These are phyloP conservation scores for Amiota mariae DNA, from an alignment of 2,888 invertebrate genomes.

Conservation along the genomic window DNA sequence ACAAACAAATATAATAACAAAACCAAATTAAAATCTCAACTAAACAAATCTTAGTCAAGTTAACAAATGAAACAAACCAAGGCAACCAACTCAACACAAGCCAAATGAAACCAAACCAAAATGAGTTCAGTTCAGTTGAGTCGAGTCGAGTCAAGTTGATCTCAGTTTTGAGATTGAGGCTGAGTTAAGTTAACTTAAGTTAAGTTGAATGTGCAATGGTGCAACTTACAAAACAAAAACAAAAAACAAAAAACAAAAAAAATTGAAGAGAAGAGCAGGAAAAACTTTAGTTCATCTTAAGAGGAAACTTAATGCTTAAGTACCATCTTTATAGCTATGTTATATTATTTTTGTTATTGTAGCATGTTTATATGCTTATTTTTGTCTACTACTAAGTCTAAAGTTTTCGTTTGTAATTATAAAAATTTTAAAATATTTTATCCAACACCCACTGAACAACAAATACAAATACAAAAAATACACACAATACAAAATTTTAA, in stretches of 20 bases:
- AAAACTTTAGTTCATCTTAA: conserved; percentile 25
- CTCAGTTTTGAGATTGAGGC: neutral
- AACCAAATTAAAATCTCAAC: conserved; percentile 20
- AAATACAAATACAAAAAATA: neutral
- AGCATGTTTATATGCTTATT: conserved; percentile 17
- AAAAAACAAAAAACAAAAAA: neutral
- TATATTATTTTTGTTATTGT: conserved; percentile 1
- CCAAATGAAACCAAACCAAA: no score
- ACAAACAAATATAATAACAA: neutral
- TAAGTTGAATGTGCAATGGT: neutral
- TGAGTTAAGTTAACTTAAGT: neutral
- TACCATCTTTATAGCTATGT: conserved; percentile 22
- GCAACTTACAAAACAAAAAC: conserved; percentile 7
- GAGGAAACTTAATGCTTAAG: conserved; percentile 19
- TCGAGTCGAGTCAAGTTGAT: neutral
- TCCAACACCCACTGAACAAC: neutral
- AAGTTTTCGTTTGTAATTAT: conserved; percentile 33
- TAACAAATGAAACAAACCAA: no score
- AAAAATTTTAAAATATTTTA: conserved; percentile 31
- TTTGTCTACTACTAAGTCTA: conserved; percentile 24
- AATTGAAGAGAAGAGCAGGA: neutral
- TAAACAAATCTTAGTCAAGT: conserved; percentile 20
- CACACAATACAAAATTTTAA: neutral
- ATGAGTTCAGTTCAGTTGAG: neutral
- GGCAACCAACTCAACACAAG: no score